These are phyloP conservation scores for Telenomus remus DNA, from an alignment of 1,140 invertebrate genomes.

Conservation along the genomic window DNA sequence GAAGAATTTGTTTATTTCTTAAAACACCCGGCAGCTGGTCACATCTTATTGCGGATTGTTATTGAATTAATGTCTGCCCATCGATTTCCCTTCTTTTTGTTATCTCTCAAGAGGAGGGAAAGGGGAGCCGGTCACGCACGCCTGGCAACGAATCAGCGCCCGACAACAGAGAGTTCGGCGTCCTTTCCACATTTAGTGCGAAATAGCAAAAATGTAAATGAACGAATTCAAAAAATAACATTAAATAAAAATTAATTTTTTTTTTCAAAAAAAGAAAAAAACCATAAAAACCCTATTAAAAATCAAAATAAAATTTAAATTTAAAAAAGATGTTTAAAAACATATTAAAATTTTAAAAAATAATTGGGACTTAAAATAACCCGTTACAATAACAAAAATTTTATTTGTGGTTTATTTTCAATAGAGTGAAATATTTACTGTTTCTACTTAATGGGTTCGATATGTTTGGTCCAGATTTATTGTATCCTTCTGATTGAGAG, in stretches of 20 bases:
- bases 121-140: conserved; percentile 30
- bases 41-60: conserved; percentile 47
- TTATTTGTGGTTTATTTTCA: too few species aligned
- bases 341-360: too few species aligned
- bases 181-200: conserved; percentile 20
- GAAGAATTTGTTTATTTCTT: conserved; percentile 55
- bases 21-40: conserved; percentile 41
- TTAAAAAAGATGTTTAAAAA: too few species aligned
- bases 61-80: conserved; percentile 41
- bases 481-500: conserved; percentile 1
- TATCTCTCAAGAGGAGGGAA: conserved; percentile 29
- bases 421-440: background rate
- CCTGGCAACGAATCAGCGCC: conserved; percentile 52
- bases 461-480: background rate
- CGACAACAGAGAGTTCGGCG: conserved; percentile 20
- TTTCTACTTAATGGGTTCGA: too few species aligned
- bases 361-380: too few species aligned
- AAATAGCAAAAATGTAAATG: conserved; percentile 15
- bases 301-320: too few species aligned
- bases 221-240: conserved; percentile 7
- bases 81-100: conserved; percentile 51
- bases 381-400: too few species aligned
- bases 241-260: background rate
- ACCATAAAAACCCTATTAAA: too few species aligned
- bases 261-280: background rate